Percentiles rank a stretch among this genome's conserved stretches.
Conservation (phyloP, 2,113 vertebrate species). For the Mesitornis unicolor region DNA sequence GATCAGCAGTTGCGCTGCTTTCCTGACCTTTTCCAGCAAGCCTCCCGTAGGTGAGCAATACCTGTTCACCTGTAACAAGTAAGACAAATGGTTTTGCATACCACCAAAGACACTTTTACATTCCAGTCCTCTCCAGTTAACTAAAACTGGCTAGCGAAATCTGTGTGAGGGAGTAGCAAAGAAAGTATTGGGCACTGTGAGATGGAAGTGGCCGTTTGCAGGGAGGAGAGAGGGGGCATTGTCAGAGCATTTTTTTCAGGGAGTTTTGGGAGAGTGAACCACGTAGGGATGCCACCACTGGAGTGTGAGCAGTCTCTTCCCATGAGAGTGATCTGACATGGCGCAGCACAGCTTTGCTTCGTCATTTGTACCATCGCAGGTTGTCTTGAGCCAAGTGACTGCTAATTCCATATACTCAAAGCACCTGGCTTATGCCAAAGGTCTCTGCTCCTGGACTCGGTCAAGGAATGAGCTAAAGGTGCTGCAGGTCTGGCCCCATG, state of each 20-base stretch:
- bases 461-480: no score
- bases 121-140: neutral
- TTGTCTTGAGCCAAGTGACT: neutral
- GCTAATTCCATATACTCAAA: neutral
- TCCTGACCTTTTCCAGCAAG: neutral
- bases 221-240: neutral
- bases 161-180: neutral
- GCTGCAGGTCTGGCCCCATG: neutral
- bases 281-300: neutral
- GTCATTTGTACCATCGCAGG: neutral
- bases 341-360: neutral
- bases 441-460: no score
- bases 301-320: neutral
- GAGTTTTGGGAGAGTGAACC: neutral
- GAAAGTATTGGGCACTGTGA: neutral
- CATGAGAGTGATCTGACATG: neutral
- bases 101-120: neutral
- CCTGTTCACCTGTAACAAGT: neutral
- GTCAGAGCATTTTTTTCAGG: neutral
- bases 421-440: neutral
- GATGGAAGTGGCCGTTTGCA: neutral
- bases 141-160: neutral
- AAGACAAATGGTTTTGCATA: neutral
- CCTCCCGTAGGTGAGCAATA: neutral
- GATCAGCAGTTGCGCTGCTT: neutral